Conservation (phyloP, 2,797 vertebrate genomes). For the Tinamus major region DNA sequence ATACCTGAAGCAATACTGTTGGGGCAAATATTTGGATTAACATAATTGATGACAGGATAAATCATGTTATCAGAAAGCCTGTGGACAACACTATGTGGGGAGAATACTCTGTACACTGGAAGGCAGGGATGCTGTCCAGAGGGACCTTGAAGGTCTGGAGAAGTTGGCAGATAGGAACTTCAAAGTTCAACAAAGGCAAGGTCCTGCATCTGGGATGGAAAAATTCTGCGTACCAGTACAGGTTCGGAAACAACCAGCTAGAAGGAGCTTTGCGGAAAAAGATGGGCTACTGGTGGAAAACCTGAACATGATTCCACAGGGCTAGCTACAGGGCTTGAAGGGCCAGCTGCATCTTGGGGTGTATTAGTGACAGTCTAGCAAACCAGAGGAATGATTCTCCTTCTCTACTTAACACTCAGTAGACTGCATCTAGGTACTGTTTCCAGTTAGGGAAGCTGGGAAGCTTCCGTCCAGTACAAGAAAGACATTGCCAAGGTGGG, state of each 20-base stretch:
- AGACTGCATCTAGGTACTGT: neutral
- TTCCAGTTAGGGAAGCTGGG: neutral
- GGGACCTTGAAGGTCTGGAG: neutral
- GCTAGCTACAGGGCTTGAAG: neutral
- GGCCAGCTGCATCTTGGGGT: neutral
- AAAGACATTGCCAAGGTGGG: neutral
- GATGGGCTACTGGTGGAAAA: neutral
- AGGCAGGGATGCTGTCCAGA: neutral
- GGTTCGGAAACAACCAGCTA: neutral
- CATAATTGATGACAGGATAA: neutral
- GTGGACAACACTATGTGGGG: neutral
- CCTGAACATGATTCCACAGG: neutral
- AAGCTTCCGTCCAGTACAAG: neutral
- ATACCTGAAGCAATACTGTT: neutral
- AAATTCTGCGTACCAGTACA: neutral
- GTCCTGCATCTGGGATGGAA: neutral
- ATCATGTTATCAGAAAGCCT: neutral
- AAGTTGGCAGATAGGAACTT: neutral
- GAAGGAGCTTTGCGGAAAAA: neutral
- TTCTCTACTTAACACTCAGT: neutral
- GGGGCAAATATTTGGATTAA: neutral
- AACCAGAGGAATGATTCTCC: neutral
- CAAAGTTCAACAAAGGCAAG: neutral
- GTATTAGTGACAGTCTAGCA: neutral
- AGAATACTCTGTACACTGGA: neutral